phyloP scores from a whole-genome alignment of 2,888 invertebrate species.

The Galerucella nymphaeae region DNA sequence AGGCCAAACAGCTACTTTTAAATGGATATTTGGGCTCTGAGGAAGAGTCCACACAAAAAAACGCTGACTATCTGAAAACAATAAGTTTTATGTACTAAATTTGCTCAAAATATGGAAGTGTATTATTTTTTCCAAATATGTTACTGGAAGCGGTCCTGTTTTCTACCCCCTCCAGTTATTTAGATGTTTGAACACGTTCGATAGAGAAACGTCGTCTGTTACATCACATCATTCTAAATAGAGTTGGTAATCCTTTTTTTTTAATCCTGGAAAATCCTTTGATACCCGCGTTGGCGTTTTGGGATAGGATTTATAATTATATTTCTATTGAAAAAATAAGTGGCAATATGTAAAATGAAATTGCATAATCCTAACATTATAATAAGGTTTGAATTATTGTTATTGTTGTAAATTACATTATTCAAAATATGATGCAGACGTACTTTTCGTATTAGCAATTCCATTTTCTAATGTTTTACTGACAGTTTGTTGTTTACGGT shows the following conservation, averaged over 20 bases:
- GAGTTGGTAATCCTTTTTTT: constrained; percentile 17
- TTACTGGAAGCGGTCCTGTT: not conserved
- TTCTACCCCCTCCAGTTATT: constrained; percentile 10
- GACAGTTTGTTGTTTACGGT: too few relatives aligned
- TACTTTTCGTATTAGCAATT: too few relatives aligned
- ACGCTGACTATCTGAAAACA: too few relatives aligned
- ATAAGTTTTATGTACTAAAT: too few relatives aligned
- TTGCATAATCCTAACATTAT: not conserved
- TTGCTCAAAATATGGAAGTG: too few relatives aligned
- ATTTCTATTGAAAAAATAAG: constrained; percentile 12
- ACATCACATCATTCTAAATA: constrained; percentile 19
- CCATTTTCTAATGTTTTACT: too few relatives aligned
- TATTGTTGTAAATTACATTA: too few relatives aligned
- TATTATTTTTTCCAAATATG: too few relatives aligned
- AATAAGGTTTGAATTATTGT: not conserved
- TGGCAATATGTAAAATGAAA: constrained; percentile 5
- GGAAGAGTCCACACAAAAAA: too few relatives aligned
- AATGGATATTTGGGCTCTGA: too few relatives aligned
- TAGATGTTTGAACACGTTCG: constrained; percentile 25
- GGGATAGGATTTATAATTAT: not conserved
- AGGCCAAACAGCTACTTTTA: too few relatives aligned
- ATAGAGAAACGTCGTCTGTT: constrained; percentile 27
- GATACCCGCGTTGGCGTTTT: not conserved
- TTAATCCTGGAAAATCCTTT: constrained; percentile 13
- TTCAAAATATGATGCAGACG: too few relatives aligned